Percentiles rank a stretch among this genome's conserved stretches.
Conservation (phyloP, 2,797 vertebrate genomes). For the Crenichthys baileyi region DNA sequence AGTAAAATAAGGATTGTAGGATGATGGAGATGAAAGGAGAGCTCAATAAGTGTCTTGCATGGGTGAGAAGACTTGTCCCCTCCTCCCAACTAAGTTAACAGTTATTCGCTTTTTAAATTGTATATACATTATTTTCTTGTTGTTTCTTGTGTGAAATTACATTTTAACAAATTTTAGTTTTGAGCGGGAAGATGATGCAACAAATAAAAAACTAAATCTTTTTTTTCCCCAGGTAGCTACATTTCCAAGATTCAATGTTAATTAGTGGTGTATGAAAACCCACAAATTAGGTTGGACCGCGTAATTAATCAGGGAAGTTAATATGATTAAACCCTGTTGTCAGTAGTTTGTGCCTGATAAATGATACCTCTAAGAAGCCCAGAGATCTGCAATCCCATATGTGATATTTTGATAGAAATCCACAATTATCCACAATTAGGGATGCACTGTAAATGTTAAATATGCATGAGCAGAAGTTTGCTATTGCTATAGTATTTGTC, state of each 20-base stretch:
- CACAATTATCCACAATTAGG: slow-evolving; percentile 58
- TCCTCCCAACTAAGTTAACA: neutral
- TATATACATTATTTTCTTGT: neutral
- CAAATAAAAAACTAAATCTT: neutral
- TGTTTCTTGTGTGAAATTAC: no score
- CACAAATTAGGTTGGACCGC: slow-evolving; percentile 33
- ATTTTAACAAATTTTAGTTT: neutral
- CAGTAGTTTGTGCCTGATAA: slow-evolving; percentile 40
- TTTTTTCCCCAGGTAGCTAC: neutral
- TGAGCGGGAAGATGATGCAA: neutral
- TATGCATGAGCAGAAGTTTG: slow-evolving; percentile 59
- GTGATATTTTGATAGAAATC: slow-evolving; percentile 54
- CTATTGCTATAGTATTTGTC: slow-evolving; percentile 32
- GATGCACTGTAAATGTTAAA: slow-evolving; percentile 47
- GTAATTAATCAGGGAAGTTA: slow-evolving; percentile 60
- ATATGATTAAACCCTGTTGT: slow-evolving; percentile 54
- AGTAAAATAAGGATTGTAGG: neutral
- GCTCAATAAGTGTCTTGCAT: neutral
- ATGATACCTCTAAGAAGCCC: slow-evolving; percentile 41
- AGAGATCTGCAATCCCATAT: slow-evolving; percentile 44
- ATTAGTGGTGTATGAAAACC: slow-evolving; percentile 1
- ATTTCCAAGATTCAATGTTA: neutral
- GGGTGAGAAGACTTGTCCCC: neutral
- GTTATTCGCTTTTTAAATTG: neutral
- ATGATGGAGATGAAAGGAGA: neutral